These are phyloP conservation scores for Chrysocyon brachyurus DNA, from an alignment of 2,797 vertebrate genomes.

Conservation along the genomic window DNA sequence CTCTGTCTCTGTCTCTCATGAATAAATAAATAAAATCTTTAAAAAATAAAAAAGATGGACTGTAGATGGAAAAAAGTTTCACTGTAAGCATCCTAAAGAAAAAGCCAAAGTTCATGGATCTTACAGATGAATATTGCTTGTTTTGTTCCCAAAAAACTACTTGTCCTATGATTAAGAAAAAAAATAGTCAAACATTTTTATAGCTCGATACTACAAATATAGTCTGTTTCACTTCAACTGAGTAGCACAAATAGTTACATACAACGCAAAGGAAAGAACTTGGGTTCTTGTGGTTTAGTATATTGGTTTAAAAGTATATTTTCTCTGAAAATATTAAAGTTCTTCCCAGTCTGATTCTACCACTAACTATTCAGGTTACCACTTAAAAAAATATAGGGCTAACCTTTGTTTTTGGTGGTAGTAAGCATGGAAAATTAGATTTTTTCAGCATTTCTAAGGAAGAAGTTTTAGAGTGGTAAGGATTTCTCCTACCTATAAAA, in stretches of 20 bases:
- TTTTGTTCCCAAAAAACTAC: constrained; percentile 18
- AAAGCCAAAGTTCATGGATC: constrained; percentile 10
- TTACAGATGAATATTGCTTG: background rate
- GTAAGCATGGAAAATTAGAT: constrained; percentile 32
- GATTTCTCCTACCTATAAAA: background rate
- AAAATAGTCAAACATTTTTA: constrained; percentile 43
- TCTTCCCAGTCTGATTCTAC: constrained; percentile 33
- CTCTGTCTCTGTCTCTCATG: too few relatives aligned
- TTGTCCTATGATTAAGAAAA: constrained; percentile 7
- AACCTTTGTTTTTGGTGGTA: background rate
- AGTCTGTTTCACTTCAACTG: constrained; percentile 62
- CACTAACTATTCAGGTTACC: constrained; percentile 37
- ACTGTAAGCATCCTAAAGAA: background rate
- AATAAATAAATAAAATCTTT: too few relatives aligned
- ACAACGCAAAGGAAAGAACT: constrained; percentile 58
- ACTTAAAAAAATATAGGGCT: constrained; percentile 61
- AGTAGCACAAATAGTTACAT: constrained; percentile 3
- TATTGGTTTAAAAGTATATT: constrained; percentile 50
- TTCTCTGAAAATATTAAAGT: constrained; percentile 65
- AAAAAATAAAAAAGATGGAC: background rate
- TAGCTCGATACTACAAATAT: constrained; percentile 33
- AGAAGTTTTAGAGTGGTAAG: background rate
- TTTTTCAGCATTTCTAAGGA: constrained; percentile 61
- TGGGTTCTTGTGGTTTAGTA: constrained; percentile 52
- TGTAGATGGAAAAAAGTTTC: background rate